A percentile compares a stretch with the other conserved stretches of the same genome.
phyloP scores from a whole-genome alignment of 1,140 invertebrate genomes.

The Drosophila ercepeae region DNA sequence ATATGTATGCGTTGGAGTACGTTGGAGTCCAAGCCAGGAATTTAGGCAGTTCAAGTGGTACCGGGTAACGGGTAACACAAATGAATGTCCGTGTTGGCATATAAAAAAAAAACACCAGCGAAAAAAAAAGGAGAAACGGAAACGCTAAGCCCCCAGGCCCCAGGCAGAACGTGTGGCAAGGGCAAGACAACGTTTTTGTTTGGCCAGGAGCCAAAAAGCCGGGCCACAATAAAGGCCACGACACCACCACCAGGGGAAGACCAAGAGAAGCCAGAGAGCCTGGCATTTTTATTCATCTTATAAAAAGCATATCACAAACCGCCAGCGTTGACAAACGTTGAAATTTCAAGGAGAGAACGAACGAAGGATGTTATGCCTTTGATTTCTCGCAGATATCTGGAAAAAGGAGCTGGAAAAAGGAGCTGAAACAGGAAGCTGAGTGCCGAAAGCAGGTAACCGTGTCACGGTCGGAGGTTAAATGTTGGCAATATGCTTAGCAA shows the following conservation, averaged over 20 bases:
- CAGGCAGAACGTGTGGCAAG: slow-evolving; percentile 30
- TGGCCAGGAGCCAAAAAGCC: slow-evolving; percentile 52
- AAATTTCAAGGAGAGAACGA: slow-evolving; percentile 13
- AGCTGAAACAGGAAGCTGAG: not conserved
- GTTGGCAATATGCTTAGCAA: slow-evolving; percentile 46
- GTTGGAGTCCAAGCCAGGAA: slow-evolving; percentile 36
- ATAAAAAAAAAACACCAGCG: slow-evolving; percentile 5
- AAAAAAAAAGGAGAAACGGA: slow-evolving; percentile 10
- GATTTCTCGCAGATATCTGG: slow-evolving; percentile 20
- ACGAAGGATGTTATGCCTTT: slow-evolving; percentile 29
- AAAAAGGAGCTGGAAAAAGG: not conserved
- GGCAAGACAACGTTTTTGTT: slow-evolving; percentile 48
- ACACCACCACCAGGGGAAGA: slow-evolving; percentile 18
- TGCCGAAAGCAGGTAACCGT: slow-evolving; percentile 32
- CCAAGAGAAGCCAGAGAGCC: slow-evolving; percentile 9
- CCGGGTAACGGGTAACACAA: slow-evolving; percentile 30
- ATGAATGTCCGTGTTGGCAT: slow-evolving; percentile 40
- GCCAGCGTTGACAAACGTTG: slow-evolving; percentile 39
- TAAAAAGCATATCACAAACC: slow-evolving; percentile 47
- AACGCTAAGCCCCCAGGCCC: slow-evolving; percentile 25
- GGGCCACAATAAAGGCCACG: slow-evolving; percentile 33
- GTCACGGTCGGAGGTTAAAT: slow-evolving; percentile 43
- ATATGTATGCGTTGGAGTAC: slow-evolving; percentile 56
- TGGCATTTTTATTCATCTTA: slow-evolving; percentile 30
- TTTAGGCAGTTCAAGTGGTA: slow-evolving; percentile 61